These are phyloP conservation scores for Hippoglossus stenolepis DNA, from an alignment of 2,113 vertebrate genomes.

Conservation along the genomic window DNA sequence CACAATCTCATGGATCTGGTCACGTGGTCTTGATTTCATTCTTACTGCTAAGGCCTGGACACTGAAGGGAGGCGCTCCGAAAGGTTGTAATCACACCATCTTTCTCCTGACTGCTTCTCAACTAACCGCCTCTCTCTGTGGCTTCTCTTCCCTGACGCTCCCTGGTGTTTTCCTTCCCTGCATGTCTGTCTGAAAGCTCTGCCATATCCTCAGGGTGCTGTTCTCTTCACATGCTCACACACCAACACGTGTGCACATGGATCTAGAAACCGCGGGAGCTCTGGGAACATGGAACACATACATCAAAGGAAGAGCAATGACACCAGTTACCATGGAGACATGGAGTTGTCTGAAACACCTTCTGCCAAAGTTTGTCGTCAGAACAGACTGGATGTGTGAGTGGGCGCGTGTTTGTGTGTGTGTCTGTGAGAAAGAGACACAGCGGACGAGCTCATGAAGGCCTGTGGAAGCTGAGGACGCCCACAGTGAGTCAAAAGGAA, in stretches of 20 bases:
- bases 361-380: slow-evolving; percentile 39
- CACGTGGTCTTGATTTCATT: background rate
- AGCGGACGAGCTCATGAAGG: slow-evolving; percentile 23
- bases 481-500: slow-evolving; percentile 7
- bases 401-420: slow-evolving; percentile 17
- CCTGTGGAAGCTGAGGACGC: slow-evolving; percentile 16
- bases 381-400: slow-evolving; percentile 23
- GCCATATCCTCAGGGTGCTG: slow-evolving; percentile 48
- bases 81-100: slow-evolving; percentile 22
- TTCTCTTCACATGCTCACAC: slow-evolving; percentile 36
- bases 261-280: slow-evolving; percentile 13
- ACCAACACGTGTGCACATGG: slow-evolving; percentile 12
- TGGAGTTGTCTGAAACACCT: slow-evolving; percentile 39
- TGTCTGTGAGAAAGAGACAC: slow-evolving; percentile 11
- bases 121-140: slow-evolving; percentile 16
- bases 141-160: slow-evolving; percentile 32
- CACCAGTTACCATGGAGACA: slow-evolving; percentile 69
- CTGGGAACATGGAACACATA: slow-evolving; percentile 45
- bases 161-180: slow-evolving; percentile 34
- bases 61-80: background rate
- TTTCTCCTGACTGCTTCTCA: slow-evolving; percentile 13
- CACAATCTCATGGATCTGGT: background rate
- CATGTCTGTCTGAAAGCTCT: slow-evolving; percentile 21
- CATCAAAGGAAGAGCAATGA: slow-evolving; percentile 42
- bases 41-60: background rate